Conservation (phyloP, 2,888 invertebrate genomes). For the Aplocera efformata region DNA sequence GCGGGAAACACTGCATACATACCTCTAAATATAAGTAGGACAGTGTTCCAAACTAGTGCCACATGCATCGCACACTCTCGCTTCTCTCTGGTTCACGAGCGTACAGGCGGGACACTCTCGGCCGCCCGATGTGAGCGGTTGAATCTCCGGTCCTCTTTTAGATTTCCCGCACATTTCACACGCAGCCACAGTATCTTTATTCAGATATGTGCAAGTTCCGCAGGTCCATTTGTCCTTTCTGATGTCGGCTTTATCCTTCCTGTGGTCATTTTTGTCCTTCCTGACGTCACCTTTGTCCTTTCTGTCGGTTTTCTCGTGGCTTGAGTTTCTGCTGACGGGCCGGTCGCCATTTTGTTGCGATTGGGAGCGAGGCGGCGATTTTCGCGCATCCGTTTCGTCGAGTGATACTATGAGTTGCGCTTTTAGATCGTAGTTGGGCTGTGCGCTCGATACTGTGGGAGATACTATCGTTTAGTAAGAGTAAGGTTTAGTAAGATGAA, state of each 20-base stretch:
- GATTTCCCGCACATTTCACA: slow-evolving; percentile 90
- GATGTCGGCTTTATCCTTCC: not conserved
- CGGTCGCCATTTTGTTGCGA: slow-evolving; percentile 43
- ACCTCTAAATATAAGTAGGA: slow-evolving; percentile 85
- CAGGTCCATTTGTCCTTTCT: slow-evolving; percentile 82
- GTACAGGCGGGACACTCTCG: slow-evolving; percentile 88
- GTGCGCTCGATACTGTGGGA: slow-evolving; percentile 35
- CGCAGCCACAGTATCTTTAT: slow-evolving; percentile 73
- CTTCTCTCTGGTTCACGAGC: slow-evolving; percentile 85
- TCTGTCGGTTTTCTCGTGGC: slow-evolving; percentile 12
- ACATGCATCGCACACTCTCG: slow-evolving; percentile 84
- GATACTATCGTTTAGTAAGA: slow-evolving; percentile 1
- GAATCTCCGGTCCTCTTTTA: slow-evolving; percentile 78
- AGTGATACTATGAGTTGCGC: slow-evolving; percentile 67
- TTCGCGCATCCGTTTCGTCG: slow-evolving; percentile 59
- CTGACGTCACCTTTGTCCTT: slow-evolving; percentile 8
- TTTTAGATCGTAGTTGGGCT: slow-evolving; percentile 59
- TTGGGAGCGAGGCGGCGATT: slow-evolving; percentile 37
- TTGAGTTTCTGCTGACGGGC: slow-evolving; percentile 33
- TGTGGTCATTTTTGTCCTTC: slow-evolving; percentile 33
- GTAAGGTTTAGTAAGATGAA: not conserved
- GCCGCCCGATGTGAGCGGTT: slow-evolving; percentile 86
- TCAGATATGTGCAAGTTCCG: slow-evolving; percentile 85
- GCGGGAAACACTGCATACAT: not conserved
- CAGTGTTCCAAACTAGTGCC: slow-evolving; percentile 84